Evolutionary conservation across 1,140 invertebrate species (phyloP), one percentile per base, ranked within the genome.

Genomic region (Drosophila orosa): DNA sequence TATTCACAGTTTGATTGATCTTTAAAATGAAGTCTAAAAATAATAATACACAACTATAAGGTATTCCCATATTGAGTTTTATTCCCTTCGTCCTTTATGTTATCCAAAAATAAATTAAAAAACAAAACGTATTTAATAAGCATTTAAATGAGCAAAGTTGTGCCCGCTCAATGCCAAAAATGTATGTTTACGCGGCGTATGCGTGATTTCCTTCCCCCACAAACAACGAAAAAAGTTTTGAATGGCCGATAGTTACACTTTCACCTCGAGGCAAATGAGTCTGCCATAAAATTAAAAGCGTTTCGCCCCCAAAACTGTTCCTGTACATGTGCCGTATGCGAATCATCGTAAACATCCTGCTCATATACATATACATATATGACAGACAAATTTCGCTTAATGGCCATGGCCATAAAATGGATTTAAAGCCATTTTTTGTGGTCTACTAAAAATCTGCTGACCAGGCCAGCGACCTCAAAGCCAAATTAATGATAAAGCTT

Each of bases 401-500:
- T 76, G 73, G 84, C 79, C 75, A 50, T 31, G 63, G 59, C 57
- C 83, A 87, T 86, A 86, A 86, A 86, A 85, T 62, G 66, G 75
- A 86, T 86, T 86, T 87, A 87, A 89, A 87, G 81, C 78, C 67
- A 81, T 86, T 85, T 84, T 80, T 84, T 80, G 81, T 31, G 58
- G 80, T 85, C 65, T 45, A 52, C 75, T 71, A 35, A 61, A 72
- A 87, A 67, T 74, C 52, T 85, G 82, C 83, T 85, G 82, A 86
- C 82, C 80, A 52, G 22, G 44, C 74, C 42, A 27, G 37, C 47
- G 61, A 40, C 45, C 54, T 60, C 55, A 78, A 78, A 87, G 67
- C 79, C 61, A 87, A 83, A 86, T 86, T 86, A 86, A 86, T 86
- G 83, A 72, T 59, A 62, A 62, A 75, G 83, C 83, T 87, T 87